Percentiles rank a stretch among this genome's conserved stretches.
Evolutionary conservation across 2,797 vertebrate genomes (phyloP).

Genomic region (Bucorvus abyssinicus): DNA sequence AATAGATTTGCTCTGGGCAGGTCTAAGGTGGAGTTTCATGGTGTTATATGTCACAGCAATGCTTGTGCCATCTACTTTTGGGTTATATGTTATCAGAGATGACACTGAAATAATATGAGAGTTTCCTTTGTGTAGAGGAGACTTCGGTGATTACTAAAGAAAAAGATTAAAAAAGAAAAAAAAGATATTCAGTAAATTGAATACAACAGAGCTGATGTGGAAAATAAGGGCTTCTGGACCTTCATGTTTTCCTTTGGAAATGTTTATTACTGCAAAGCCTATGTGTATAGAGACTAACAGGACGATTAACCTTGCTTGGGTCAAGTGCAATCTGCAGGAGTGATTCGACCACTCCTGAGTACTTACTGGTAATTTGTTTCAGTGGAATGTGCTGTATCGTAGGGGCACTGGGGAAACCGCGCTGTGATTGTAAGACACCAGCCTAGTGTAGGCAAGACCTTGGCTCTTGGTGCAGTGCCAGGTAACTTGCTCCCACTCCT

Average conservation of each 20-base stretch:
- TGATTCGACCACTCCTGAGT: not conserved
- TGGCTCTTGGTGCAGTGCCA: not conserved
- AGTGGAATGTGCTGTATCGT: not conserved
- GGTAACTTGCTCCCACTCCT: not conserved
- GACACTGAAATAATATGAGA: not conserved
- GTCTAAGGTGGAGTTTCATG: not conserved
- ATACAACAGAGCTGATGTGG: not conserved
- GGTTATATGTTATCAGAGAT: not conserved
- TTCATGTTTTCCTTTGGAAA: not conserved
- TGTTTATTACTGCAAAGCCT: not conserved
- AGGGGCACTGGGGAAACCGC: not conserved
- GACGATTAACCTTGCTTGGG: not conserved
- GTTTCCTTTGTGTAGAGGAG: not conserved
- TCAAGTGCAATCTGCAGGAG: slow-evolving; percentile 6
- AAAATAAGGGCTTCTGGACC: not conserved
- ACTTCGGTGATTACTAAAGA: not conserved
- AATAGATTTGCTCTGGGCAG: not conserved
- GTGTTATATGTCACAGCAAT: not conserved
- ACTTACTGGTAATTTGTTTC: not conserved
- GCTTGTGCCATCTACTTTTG: not conserved
- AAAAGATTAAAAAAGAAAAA: not conserved
- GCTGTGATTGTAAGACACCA: not conserved
- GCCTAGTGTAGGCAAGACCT: not conserved
- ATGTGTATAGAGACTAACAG: not conserved
- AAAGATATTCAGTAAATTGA: not conserved